These are phyloP conservation scores for Drosophila pegasa DNA, from an alignment of 2,888 invertebrate genomes.

Conservation along the genomic window DNA sequence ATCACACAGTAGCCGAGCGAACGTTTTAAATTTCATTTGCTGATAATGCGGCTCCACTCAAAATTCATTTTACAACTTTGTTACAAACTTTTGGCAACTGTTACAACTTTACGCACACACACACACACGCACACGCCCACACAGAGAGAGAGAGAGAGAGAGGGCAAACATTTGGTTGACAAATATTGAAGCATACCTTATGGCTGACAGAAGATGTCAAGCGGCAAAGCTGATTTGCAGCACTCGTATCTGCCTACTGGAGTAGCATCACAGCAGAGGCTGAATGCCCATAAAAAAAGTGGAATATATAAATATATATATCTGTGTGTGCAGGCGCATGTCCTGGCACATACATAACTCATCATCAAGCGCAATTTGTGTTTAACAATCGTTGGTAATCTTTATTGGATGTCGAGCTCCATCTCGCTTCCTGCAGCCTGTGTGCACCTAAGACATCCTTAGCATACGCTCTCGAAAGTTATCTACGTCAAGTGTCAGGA, in stretches of 20 bases:
- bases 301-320: neutral
- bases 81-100: slow-evolving; percentile 40
- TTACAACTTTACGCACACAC: slow-evolving; percentile 32
- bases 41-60: slow-evolving; percentile 63
- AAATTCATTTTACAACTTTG: slow-evolving; percentile 68
- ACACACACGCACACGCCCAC: neutral
- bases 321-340: slow-evolving; percentile 4
- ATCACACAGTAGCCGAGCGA: slow-evolving; percentile 21
- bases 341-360: slow-evolving; percentile 62
- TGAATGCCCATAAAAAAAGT: slow-evolving; percentile 5
- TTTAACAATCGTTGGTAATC: slow-evolving; percentile 78
- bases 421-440: slow-evolving; percentile 13
- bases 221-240: slow-evolving; percentile 63
- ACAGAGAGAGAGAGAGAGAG: neutral
- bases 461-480: slow-evolving; percentile 53
- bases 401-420: slow-evolving; percentile 73
- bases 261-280: slow-evolving; percentile 10
- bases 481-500: slow-evolving; percentile 69
- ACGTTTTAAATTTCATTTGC: slow-evolving; percentile 71
- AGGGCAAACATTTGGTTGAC: slow-evolving; percentile 36
- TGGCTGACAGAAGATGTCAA: slow-evolving; percentile 46
- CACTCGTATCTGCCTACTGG: slow-evolving; percentile 41
- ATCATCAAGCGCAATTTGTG: slow-evolving; percentile 76
- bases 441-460: slow-evolving; percentile 50
- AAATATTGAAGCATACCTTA: slow-evolving; percentile 57